Percentiles rank a stretch among this genome's conserved stretches.
Conservation (phyloP, 2,113 vertebrate species). For the Herpetotheres cachinnans region DNA sequence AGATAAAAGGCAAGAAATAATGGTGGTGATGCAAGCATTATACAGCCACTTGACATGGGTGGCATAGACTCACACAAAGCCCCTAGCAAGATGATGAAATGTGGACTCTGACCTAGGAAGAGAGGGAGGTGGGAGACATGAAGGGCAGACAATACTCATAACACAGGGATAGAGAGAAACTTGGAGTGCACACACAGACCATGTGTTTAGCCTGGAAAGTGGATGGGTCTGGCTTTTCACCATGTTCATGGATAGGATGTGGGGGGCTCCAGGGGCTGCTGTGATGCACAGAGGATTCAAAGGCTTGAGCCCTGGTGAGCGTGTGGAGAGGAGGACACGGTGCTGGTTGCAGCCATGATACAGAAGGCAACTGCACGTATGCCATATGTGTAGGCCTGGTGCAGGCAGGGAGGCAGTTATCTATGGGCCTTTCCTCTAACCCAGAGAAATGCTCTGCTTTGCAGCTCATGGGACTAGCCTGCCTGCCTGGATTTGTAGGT, state of each 20-base stretch:
- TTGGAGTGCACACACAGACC: neutral
- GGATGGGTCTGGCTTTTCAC: neutral
- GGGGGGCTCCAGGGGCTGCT: neutral
- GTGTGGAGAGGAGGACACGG: accelerated
- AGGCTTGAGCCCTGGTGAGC: neutral
- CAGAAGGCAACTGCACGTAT: neutral
- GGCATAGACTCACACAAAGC: neutral
- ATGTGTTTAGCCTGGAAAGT: neutral
- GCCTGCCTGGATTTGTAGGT: neutral
- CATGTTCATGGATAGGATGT: neutral
- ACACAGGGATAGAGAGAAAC: neutral
- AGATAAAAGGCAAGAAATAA: neutral
- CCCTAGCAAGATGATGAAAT: neutral
- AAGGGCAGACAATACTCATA: neutral
- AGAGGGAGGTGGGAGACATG: neutral
- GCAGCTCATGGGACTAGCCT: neutral
- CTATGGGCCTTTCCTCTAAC: neutral
- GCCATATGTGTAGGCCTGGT: accelerated
- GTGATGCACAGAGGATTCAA: neutral
- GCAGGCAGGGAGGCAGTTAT: neutral
- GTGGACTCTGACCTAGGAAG: neutral
- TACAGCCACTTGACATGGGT: neutral
- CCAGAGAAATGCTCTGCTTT: neutral
- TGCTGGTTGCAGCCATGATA: neutral
- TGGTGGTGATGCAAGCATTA: neutral